Evolutionary conservation across 2,113 vertebrate species (phyloP).

Genomic region (Cryptotis parvus): DNA sequence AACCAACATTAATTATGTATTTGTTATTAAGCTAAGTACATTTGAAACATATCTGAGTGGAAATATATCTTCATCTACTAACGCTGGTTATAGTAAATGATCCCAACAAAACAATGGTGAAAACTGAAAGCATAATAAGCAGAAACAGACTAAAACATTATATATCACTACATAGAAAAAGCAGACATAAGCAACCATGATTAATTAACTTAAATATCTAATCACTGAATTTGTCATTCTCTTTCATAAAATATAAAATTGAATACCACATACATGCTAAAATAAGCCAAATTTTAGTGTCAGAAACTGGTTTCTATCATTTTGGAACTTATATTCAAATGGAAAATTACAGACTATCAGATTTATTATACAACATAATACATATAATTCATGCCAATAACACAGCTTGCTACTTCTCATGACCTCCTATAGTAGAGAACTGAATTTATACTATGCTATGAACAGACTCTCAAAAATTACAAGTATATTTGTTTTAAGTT

Average conservation of each 20-base stretch:
- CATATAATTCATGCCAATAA: background rate
- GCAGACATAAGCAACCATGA: background rate
- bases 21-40: constrained; percentile 46
- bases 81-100: constrained; percentile 15
- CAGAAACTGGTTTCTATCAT: background rate
- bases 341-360: background rate
- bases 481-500: background rate
- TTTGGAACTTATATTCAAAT: background rate
- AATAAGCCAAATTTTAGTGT: background rate
- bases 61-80: constrained; percentile 24
- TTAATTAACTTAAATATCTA: background rate
- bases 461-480: background rate
- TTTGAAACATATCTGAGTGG: background rate
- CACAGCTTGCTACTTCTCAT: too few relatives aligned
- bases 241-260: background rate
- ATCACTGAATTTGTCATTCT: background rate
- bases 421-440: too few relatives aligned
- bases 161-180: too few relatives aligned
- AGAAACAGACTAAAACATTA: background rate
- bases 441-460: background rate
- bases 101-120: constrained; percentile 12
- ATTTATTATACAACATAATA: background rate
- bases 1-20: constrained; percentile 58
- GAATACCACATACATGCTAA: background rate
- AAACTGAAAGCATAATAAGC: background rate